Evolutionary conservation across 1,140 invertebrate genomes (phyloP), one percentile per base, ranked within the genome.

Genomic region (Tetragnatha versicolor): DNA sequence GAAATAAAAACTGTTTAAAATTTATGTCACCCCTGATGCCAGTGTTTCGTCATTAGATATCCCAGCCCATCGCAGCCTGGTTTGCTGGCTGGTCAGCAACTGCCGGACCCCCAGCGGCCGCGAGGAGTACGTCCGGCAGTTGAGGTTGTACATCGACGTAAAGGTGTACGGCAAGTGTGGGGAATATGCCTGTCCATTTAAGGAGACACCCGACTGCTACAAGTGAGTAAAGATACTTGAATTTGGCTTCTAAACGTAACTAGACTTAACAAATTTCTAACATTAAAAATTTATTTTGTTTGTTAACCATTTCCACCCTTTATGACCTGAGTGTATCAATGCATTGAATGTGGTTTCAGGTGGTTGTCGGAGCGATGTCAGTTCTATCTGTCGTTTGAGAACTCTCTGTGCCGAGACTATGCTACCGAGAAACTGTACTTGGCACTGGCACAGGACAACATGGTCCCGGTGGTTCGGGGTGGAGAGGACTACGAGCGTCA

Each of bases 111-210:
- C 42, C 1, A 86, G 84, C 72, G 81, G 82, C n/a, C 80, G 88
- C 17, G 72, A 85, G 68, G 49, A 81, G 6, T 87, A 87, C 70
- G 87, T 85, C 2, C 80, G 82, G 58, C 82, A 87, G 61, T 80
- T 89, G 3, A 45, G 82, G 17, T 83, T 86, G 42, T 84, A 86
- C 76, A 78, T 89, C 12, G 61, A 84, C 20, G 87, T 89, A 17
- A 88, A 89, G 80, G 85, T 88, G 45, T 89, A 85, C 79, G 89
- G 89, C 25, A 80, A 78, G 0, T 89, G 89, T 82, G 88, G 88
- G 6, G 72, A 69, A 22, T 49, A 82, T 2, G 66, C 72, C 4
- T 82, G 85, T 63, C 81, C 83, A 5, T 72, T 81, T 3, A 49
- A 55, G 9, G 27, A 73, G 3, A 25, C 60, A 0, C 27, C 61